Percentiles rank a stretch among this genome's conserved stretches.
These are phyloP conservation scores for Scopus umbretta DNA, from an alignment of 2,113 vertebrate genomes.

Conservation along the genomic window DNA sequence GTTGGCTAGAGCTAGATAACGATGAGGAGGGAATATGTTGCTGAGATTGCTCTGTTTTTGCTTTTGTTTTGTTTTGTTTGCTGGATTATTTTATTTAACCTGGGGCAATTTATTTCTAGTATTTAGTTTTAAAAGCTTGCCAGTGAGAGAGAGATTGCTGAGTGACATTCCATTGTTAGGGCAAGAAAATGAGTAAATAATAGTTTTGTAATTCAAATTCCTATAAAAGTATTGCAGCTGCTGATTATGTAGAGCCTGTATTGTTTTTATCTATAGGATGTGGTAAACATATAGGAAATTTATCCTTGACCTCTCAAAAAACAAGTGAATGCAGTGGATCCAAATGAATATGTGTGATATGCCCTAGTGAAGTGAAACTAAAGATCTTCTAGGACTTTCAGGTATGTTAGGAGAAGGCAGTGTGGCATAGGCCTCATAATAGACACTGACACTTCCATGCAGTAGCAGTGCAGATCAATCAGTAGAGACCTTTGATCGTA, in stretches of 20 bases:
- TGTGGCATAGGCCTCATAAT: accelerated
- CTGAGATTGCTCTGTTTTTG: neutral
- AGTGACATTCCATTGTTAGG: neutral
- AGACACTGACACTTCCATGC: neutral
- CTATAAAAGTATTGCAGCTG: neutral
- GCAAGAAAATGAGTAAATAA: neutral
- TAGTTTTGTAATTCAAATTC: neutral
- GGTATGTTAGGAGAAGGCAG: neutral
- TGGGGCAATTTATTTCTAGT: neutral
- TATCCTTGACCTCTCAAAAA: neutral
- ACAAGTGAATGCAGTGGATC: neutral
- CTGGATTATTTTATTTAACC: constrained; percentile 18
- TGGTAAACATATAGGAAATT: neutral
- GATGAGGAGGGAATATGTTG: neutral
- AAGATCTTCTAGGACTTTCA: neutral
- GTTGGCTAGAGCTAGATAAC: constrained; percentile 8
- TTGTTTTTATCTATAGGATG: neutral
- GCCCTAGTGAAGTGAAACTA: neutral
- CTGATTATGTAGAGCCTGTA: neutral
- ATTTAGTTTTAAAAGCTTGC: constrained; percentile 7
- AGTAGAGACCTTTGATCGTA: neutral
- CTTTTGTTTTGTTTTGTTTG: constrained; percentile 44
- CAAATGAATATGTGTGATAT: neutral
- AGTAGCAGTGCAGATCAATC: neutral
- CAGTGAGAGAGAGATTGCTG: neutral